A percentile compares a stretch with the other conserved stretches of the same genome.
Conservation (phyloP, 2,888 invertebrate species). For the Drosophila colorata region DNA sequence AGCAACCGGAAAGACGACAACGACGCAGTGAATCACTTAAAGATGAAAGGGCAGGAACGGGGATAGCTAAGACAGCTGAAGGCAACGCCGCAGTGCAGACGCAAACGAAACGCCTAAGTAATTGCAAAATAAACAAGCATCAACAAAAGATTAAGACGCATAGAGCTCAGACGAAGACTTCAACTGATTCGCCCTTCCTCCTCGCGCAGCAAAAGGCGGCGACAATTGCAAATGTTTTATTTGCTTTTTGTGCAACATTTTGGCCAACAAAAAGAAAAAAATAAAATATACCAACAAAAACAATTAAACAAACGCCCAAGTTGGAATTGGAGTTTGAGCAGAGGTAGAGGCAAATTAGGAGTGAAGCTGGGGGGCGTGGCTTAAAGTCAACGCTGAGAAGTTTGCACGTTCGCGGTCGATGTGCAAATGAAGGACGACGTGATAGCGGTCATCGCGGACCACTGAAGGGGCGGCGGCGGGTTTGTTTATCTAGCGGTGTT, state of each 20-base stretch:
- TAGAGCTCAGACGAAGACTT: slow-evolving; percentile 25
- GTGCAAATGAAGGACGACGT: slow-evolving; percentile 78
- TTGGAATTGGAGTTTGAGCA: slow-evolving; percentile 1
- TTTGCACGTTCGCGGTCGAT: slow-evolving; percentile 74
- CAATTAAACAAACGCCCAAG: slow-evolving; percentile 60
- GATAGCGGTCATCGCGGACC: slow-evolving; percentile 51
- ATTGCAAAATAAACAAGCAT: slow-evolving; percentile 83
- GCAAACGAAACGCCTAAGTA: slow-evolving; percentile 83
- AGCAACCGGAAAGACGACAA: slow-evolving; percentile 38
- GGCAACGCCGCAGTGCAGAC: slow-evolving; percentile 76
- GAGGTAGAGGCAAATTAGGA: neutral
- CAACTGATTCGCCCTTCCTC: neutral
- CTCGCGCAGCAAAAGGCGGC: slow-evolving; percentile 20
- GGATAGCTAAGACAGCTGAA: slow-evolving; percentile 17
- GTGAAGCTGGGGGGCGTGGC: slow-evolving; percentile 18
- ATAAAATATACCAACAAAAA: slow-evolving; percentile 34
- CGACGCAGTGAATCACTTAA: slow-evolving; percentile 62
- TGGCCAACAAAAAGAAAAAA: slow-evolving; percentile 14
- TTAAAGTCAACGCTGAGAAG: slow-evolving; percentile 53
- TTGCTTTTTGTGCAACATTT: slow-evolving; percentile 48
- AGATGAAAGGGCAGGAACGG: neutral
- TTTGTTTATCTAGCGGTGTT: neutral
- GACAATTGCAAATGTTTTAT: slow-evolving; percentile 75
- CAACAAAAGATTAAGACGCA: slow-evolving; percentile 83
- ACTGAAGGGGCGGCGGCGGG: rapidly evolving